Evolutionary conservation across 2,113 vertebrate species (phyloP).

Genomic region (Periophthalmus modestus): DNA sequence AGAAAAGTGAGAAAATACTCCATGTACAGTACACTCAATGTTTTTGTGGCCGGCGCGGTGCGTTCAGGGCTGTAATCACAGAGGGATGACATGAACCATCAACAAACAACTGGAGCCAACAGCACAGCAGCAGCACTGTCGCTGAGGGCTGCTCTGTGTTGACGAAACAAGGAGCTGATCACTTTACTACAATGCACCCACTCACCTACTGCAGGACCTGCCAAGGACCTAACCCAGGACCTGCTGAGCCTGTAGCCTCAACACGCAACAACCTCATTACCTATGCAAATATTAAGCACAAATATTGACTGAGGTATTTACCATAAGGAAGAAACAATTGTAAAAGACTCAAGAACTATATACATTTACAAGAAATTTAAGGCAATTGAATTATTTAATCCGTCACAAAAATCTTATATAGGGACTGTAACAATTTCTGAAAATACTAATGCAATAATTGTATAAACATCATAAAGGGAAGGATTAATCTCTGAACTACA

Average conservation of each 20-base stretch:
- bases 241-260: not conserved
- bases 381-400: too few relatives aligned
- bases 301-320: not conserved
- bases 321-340: too few relatives aligned
- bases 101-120: slow-evolving; percentile 30
- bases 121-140: slow-evolving; percentile 9
- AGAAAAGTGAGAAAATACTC: not conserved
- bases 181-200: slow-evolving; percentile 3
- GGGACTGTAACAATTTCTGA: too few relatives aligned
- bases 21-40: not conserved
- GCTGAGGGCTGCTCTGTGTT: slow-evolving; percentile 9
- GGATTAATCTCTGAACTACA: too few relatives aligned
- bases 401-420: too few relatives aligned
- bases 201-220: not conserved
- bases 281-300: not conserved
- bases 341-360: too few relatives aligned
- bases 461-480: too few relatives aligned
- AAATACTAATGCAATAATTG: too few relatives aligned
- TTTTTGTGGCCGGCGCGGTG: slow-evolving; percentile 14
- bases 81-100: slow-evolving; percentile 25
- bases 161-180: slow-evolving; percentile 5
- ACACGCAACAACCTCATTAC: not conserved
- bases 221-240: too few relatives aligned
- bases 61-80: slow-evolving; percentile 22
- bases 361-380: too few relatives aligned